These are phyloP conservation scores for Rhea pennata DNA, from an alignment of 2,113 vertebrate genomes.

Conservation along the genomic window DNA sequence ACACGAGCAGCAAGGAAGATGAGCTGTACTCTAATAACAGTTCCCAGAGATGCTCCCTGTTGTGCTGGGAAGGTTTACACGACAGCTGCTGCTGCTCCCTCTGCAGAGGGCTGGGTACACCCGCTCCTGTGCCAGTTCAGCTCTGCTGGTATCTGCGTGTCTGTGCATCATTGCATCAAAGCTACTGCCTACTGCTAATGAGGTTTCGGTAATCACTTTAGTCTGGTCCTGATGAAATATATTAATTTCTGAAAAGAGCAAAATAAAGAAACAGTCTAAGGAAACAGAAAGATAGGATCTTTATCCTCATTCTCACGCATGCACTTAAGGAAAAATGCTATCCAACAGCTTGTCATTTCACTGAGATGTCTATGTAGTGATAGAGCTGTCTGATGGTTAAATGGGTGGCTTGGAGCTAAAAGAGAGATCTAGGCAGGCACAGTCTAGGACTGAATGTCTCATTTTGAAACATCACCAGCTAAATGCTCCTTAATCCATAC, in stretches of 20 bases:
- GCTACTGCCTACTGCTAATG: neutral
- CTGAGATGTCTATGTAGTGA: neutral
- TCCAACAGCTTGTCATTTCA: neutral
- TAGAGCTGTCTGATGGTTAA: neutral
- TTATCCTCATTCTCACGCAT: neutral
- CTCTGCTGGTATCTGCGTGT: neutral
- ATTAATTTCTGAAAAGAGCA: neutral
- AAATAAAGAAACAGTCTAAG: slow-evolving; percentile 6
- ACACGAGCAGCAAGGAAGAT: neutral
- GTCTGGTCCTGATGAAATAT: neutral
- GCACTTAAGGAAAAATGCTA: neutral
- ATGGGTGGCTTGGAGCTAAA: neutral
- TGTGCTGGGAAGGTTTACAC: neutral
- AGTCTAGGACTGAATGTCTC: neutral
- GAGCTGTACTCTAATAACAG: neutral
- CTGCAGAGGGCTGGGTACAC: fast-evolving
- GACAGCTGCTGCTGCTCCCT: neutral
- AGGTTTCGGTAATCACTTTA: neutral
- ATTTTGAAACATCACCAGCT: neutral
- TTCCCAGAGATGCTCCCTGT: neutral
- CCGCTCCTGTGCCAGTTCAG: neutral
- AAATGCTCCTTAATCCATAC: neutral
- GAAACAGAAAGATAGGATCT: slow-evolving; percentile 21
- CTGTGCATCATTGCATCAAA: neutral
- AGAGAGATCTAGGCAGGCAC: neutral